These are phyloP conservation scores for Lepisosteus osseus DNA, from an alignment of 2,113 vertebrate genomes.

Conservation along the genomic window DNA sequence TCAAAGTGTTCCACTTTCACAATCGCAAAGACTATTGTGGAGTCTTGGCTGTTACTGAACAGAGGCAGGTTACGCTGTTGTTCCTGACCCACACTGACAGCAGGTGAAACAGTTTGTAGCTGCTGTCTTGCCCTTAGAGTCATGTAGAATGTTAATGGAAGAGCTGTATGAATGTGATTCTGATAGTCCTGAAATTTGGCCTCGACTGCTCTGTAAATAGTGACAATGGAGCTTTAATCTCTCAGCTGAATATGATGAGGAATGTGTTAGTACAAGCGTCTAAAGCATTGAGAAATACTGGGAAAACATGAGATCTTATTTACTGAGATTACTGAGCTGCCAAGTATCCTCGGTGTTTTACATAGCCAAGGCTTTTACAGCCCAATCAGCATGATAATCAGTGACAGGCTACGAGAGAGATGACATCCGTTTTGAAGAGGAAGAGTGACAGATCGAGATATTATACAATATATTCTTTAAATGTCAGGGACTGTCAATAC, in stretches of 20 bases:
- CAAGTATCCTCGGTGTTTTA: slow-evolving; percentile 14
- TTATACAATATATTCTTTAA: slow-evolving; percentile 7
- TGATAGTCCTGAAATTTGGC: slow-evolving; percentile 12
- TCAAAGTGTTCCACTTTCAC: too few relatives aligned
- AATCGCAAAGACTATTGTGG: too few relatives aligned
- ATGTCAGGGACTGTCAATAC: slow-evolving; percentile 15
- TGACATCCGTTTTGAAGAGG: slow-evolving; percentile 10
- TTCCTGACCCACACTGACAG: too few relatives aligned
- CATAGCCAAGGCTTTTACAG: slow-evolving; percentile 7
- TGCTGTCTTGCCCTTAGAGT: too few relatives aligned
- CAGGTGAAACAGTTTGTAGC: too few relatives aligned
- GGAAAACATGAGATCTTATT: slow-evolving; percentile 25
- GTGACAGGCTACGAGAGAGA: slow-evolving; percentile 3
- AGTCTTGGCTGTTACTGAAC: too few relatives aligned
- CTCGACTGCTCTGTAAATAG: slow-evolving; percentile 20
- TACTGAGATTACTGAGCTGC: slow-evolving; percentile 28
- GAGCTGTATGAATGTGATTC: not conserved
- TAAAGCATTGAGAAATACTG: slow-evolving; percentile 9
- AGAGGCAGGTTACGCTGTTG: too few relatives aligned
- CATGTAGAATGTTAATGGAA: too few relatives aligned
- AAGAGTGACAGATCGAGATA: not conserved
- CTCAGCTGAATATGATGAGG: not conserved
- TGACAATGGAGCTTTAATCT: slow-evolving; percentile 1
- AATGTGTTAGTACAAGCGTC: slow-evolving; percentile 18
- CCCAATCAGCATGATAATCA: not conserved